These are phyloP conservation scores for Dasysyrphus albostriatus DNA, from an alignment of 2,888 invertebrate genomes.

Conservation along the genomic window DNA sequence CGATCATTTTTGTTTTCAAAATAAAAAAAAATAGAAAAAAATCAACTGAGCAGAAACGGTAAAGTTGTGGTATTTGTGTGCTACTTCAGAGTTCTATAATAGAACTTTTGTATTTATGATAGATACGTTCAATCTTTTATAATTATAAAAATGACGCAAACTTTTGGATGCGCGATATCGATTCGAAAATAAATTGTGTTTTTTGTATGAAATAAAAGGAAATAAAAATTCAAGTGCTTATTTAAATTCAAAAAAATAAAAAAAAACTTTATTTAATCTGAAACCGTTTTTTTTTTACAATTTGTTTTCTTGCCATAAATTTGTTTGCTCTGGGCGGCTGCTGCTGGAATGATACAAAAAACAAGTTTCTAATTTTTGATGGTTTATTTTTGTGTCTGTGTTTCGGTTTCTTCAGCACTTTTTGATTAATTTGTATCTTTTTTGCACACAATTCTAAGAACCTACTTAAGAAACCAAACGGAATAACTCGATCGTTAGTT, in stretches of 20 bases:
- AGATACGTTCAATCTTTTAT: constrained; percentile 50
- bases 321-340: constrained; percentile 19
- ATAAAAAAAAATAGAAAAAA: neutral
- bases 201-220: constrained; percentile 3
- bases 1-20: constrained; percentile 47
- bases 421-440: constrained; percentile 62
- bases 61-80: constrained; percentile 20
- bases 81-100: constrained; percentile 48
- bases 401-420: constrained; percentile 20
- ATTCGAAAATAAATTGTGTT: constrained; percentile 50
- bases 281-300: constrained; percentile 10
- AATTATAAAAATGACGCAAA: constrained; percentile 65
- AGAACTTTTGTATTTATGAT: constrained; percentile 54
- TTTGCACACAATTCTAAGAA: constrained; percentile 51
- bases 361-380: constrained; percentile 65
- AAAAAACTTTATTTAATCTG: constrained; percentile 11
- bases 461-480: neutral
- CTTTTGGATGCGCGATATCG: constrained; percentile 34
- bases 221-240: neutral
- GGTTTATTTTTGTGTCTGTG: constrained; percentile 44
- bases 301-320: constrained; percentile 30
- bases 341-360: constrained; percentile 21
- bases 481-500: constrained; percentile 54
- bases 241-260: neutral
- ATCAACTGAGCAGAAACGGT: constrained; percentile 23